Evolutionary conservation across 1,140 invertebrate genomes (phyloP), one percentile per base, ranked within the genome.

Genomic region (Tribolium castaneum): DNA sequence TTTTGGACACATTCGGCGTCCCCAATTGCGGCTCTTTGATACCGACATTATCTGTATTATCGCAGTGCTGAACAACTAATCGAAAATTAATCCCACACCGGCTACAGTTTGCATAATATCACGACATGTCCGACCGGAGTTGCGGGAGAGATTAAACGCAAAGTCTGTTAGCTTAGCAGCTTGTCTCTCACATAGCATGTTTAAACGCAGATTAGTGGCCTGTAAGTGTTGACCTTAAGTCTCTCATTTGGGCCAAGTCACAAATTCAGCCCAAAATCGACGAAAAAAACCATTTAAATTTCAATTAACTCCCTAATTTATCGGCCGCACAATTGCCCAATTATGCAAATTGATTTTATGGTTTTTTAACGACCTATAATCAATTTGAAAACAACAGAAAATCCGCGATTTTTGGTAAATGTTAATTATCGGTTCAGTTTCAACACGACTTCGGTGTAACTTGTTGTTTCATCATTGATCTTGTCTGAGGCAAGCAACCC

Each of bases 41-140:
- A 52, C 49, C 51, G 54, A 66, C 75, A 66, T 76, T 76, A 76
- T 76, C 72, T 75, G 51, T 75, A 75, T 75, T 75, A 70, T 76
- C 56, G 30, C 75, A 76, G 56, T 25, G 54, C 13, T 70, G 75
- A 76, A 76, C 75, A 50, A 70, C 75, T 76, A 76, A 76, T 76
- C 75, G 75, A 70, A 76, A 76, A 66, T 76, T 76, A 76, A 76
- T 76, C 75, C 75, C 25, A 34, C 70, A 22, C 35, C 70, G 70
- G 25, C 22, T 72, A 49, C 73, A 56, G 52, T 75, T 75, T 75
- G 56, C 54, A 66, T 62, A 66, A 66, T 39, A 70, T 76, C 75
- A 66, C 50, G 54, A 76, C 75, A 76, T 76, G 62, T 66, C 56
- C 25, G n/a, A 76, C 62, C 75, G 39, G 62, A 76, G 35, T 76